A percentile compares a stretch with the other conserved stretches of the same genome.
Conservation (phyloP, 92 coral and sea anemone genomes). For the Parazoanthus darwini region DNA sequence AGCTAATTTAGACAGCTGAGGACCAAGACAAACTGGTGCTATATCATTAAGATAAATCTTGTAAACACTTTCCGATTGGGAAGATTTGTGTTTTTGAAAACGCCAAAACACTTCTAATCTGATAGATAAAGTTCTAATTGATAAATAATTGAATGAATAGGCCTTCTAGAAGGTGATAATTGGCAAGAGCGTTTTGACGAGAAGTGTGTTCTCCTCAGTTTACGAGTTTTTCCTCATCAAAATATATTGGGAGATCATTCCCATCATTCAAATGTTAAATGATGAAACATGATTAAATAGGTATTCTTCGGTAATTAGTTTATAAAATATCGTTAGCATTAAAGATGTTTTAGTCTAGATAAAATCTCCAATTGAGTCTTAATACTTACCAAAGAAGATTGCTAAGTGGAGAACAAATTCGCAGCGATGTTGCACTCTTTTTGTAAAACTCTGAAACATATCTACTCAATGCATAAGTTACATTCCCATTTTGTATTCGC, state of each 20-base stretch:
- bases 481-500: neutral
- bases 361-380: neutral
- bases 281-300: neutral
- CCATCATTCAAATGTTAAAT: neutral
- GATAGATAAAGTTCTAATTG: neutral
- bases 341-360: neutral
- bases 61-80: neutral
- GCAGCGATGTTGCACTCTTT: constrained; percentile 26
- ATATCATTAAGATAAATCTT: neutral
- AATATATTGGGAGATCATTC: neutral
- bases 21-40: no score
- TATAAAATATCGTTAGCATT: neutral
- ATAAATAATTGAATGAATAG: neutral
- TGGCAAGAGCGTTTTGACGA: neutral
- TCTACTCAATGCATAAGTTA: constrained; percentile 1
- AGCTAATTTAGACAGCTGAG: no score
- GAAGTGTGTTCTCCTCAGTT: neutral
- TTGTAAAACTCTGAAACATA: constrained; percentile 19
- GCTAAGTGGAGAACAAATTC: constrained; percentile 19
- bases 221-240: neutral
- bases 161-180: neutral
- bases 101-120: neutral
- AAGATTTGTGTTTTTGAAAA: neutral
- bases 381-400: constrained; percentile 21
- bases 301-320: neutral